Evolutionary conservation across 2,797 vertebrate species (phyloP).

Genomic region (Darevskia nairensis): DNA sequence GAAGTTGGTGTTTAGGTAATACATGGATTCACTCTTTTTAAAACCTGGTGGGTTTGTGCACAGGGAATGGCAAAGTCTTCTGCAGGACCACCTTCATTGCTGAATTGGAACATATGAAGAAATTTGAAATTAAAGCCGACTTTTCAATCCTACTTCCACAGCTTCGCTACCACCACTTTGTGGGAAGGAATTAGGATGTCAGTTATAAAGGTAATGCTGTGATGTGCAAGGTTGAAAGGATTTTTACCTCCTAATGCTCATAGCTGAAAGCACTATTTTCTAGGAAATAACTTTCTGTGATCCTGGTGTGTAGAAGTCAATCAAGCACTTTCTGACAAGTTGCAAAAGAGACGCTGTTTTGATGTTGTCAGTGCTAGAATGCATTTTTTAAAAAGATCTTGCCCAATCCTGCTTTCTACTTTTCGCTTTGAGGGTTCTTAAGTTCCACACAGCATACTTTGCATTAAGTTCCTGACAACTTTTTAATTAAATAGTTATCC

Average conservation of each 20-base stretch:
- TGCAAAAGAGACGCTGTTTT: slow-evolving; percentile 54
- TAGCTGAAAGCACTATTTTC: slow-evolving; percentile 56
- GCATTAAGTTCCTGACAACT: slow-evolving; percentile 15
- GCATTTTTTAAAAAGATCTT: slow-evolving; percentile 31
- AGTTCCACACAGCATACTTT: slow-evolving; percentile 34
- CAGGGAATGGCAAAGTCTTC: neutral
- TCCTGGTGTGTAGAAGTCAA: slow-evolving; percentile 49
- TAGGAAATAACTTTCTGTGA: slow-evolving; percentile 55
- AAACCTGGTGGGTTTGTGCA: neutral
- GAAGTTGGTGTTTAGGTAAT: neutral
- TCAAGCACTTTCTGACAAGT: slow-evolving; percentile 56
- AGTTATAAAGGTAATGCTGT: slow-evolving; percentile 55
- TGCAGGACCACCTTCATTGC: neutral
- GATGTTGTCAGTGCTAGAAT: slow-evolving; percentile 48
- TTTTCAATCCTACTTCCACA: neutral
- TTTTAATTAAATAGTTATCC: slow-evolving; percentile 43
- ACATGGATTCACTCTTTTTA: neutral
- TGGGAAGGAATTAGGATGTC: slow-evolving; percentile 40
- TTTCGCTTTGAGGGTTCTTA: slow-evolving; percentile 16
- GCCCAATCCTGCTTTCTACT: neutral
- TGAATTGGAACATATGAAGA: neutral
- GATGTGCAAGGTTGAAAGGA: slow-evolving; percentile 53
- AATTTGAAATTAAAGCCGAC: slow-evolving; percentile 41
- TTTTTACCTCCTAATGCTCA: slow-evolving; percentile 16
- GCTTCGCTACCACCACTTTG: slow-evolving; percentile 30